Base-by-base conservation (phyloP, 2,797 vertebrate genomes). In the Halcyon leucocephala region DNA sequence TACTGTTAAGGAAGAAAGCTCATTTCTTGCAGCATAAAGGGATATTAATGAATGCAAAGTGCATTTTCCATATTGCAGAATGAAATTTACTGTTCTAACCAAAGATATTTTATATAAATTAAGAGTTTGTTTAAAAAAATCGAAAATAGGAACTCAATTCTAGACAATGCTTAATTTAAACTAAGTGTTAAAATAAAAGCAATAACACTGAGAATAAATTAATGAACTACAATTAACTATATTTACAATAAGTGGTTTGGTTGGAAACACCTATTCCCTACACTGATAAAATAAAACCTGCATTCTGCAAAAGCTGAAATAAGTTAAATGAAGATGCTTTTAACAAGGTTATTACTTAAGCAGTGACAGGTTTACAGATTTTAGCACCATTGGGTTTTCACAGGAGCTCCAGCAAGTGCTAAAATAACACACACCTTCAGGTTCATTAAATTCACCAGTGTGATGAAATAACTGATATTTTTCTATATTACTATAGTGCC, bases 351-450 rank as follows among this genome's bases (percentile, higher is more conserved):
- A 98, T 98, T 97, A 97, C 98, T 98, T 98, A 98, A 97, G 98
- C 98, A 98, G 97, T 98, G 98, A 98, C 98, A 98, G 98, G 98
- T 98, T 98, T 98, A 97, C 98, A 98, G 98, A 98, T 99, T 99
- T 99, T 99, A 99, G 98, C 98, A 98, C 98, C 98, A 96, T 97
- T 97, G 98, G 97, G 98, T 98, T 97, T 98, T 98, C 98, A 98
- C 98, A 97, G 98, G 98, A 98, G 98, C 98, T 98, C 93, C 95
- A 96, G 97, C 97, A 98, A 98, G 98, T 98, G 99, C 98, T 99
- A 99, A 99, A 99, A 99, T 98, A 99, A 99, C 98, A 98, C 98
- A 99, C 98, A 99, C 99, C 99, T 99, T 99, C 98, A 98, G 98
- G 98, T 98, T 98, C 98, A 98, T 98, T 99, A 99, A 98, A 99